Percentiles rank a stretch among this genome's conserved stretches.
Evolutionary conservation across 2,888 invertebrate genomes (phyloP).

Genomic region (Trissonchulus sp.): DNA sequence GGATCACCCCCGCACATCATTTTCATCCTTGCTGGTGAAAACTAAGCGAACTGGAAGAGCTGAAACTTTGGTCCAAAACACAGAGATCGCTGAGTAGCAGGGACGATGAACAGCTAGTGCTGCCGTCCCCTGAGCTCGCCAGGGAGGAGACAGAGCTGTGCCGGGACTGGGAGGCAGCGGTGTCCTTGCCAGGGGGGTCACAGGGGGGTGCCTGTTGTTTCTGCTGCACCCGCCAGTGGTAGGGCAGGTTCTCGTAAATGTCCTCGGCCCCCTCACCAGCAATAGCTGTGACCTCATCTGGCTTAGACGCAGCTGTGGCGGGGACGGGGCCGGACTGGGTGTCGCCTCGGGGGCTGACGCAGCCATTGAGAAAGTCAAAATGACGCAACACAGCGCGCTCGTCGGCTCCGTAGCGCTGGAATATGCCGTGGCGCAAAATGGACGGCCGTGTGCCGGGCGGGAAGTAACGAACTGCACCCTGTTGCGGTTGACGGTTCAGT

Average conservation of each 20-base stretch:
- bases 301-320: neutral
- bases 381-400: slow-evolving; percentile 18
- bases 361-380: slow-evolving; percentile 26
- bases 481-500: neutral
- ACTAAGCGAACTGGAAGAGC: neutral
- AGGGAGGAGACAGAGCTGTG: neutral
- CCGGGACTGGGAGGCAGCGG: neutral
- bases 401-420: slow-evolving; percentile 20
- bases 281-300: neutral
- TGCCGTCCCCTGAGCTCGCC: neutral
- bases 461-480: neutral
- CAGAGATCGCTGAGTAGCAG: neutral
- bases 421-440: slow-evolving; percentile 15
- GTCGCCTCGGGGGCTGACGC: neutral
- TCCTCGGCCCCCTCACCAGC: neutral
- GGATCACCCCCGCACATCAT: too few species aligned
- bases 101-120: neutral
- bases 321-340: neutral
- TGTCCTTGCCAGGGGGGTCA: neutral
- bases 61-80: slow-evolving; percentile 1
- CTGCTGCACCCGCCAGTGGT: slow-evolving; percentile 18
- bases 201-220: neutral
- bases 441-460: slow-evolving; percentile 4
- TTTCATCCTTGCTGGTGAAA: neutral
- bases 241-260: slow-evolving; percentile 26